phyloP scores from a whole-genome alignment of 2,113 vertebrate species.

The Hyperopisus bebe region DNA sequence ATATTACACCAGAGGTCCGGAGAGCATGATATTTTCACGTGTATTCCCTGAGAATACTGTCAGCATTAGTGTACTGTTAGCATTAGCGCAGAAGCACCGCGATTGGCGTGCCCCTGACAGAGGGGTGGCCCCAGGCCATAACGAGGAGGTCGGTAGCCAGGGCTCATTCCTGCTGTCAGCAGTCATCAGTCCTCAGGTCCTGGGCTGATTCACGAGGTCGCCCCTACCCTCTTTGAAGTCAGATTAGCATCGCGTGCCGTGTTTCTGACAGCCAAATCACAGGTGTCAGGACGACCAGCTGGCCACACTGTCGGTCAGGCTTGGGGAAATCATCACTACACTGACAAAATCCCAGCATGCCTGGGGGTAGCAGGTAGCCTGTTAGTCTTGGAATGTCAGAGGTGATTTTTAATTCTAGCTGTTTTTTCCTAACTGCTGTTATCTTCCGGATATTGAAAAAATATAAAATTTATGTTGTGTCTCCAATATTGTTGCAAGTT shows the following conservation, averaged over 20 bases:
- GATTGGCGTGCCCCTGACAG: background rate
- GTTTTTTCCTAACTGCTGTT: background rate
- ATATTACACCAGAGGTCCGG: background rate
- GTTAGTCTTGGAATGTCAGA: background rate
- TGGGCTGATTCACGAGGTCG: background rate
- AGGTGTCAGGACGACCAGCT: background rate
- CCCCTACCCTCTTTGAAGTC: background rate
- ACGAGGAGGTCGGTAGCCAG: background rate
- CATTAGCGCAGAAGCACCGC: background rate
- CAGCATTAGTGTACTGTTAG: background rate
- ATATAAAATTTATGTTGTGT: background rate
- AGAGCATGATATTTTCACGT: background rate
- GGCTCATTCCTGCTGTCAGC: slow-evolving; percentile 2
- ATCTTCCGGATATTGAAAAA: background rate
- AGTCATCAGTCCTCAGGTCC: background rate
- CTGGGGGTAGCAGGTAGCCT: background rate
- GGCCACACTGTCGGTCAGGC: background rate
- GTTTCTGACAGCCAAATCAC: background rate
- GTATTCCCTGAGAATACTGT: background rate
- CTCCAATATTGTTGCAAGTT: background rate
- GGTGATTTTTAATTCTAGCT: background rate
- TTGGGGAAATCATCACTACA: background rate
- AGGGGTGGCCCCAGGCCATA: background rate
- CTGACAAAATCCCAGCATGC: background rate
- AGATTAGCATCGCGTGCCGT: background rate